A percentile compares a stretch with the other conserved stretches of the same genome.
Evolutionary conservation across 2,797 vertebrate genomes (phyloP).

Genomic region (Anguilla anguilla): DNA sequence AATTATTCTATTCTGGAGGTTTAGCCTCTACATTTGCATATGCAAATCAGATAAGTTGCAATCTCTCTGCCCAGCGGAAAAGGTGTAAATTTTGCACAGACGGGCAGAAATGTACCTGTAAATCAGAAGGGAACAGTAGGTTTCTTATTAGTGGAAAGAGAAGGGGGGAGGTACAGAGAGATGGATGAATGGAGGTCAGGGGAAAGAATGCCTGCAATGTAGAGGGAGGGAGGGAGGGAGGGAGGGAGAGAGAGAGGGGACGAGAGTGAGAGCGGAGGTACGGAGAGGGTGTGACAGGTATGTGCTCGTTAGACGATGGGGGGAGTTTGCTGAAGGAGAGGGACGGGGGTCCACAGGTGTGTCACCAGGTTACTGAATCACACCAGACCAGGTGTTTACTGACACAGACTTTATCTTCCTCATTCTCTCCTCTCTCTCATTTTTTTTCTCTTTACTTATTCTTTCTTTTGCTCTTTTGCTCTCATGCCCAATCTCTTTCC

Average conservation of each 20-base stretch:
- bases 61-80: slow-evolving; percentile 6
- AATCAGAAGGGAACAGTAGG: slow-evolving; percentile 60
- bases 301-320: slow-evolving; percentile 45
- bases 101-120: slow-evolving; percentile 53
- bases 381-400: neutral
- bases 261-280: slow-evolving; percentile 32
- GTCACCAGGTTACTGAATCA: slow-evolving; percentile 23
- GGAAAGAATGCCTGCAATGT: slow-evolving; percentile 72
- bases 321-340: slow-evolving; percentile 43
- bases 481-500: neutral
- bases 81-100: slow-evolving; percentile 57
- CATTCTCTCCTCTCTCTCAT: neutral
- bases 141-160: slow-evolving; percentile 59
- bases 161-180: slow-evolving; percentile 33
- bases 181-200: slow-evolving; percentile 66
- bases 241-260: slow-evolving; percentile 45
- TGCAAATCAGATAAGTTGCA: neutral
- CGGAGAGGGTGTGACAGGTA: slow-evolving; percentile 56
- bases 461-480: neutral
- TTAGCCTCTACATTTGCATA: slow-evolving; percentile 11
- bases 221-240: slow-evolving; percentile 44
- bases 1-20: slow-evolving; percentile 15
- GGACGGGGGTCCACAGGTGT: slow-evolving; percentile 7
- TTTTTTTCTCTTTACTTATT: neutral
- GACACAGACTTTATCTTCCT: neutral